A percentile compares a stretch with the other conserved stretches of the same genome.
Conservation (phyloP, 2,888 invertebrate species). For the Trichacis sp. region DNA sequence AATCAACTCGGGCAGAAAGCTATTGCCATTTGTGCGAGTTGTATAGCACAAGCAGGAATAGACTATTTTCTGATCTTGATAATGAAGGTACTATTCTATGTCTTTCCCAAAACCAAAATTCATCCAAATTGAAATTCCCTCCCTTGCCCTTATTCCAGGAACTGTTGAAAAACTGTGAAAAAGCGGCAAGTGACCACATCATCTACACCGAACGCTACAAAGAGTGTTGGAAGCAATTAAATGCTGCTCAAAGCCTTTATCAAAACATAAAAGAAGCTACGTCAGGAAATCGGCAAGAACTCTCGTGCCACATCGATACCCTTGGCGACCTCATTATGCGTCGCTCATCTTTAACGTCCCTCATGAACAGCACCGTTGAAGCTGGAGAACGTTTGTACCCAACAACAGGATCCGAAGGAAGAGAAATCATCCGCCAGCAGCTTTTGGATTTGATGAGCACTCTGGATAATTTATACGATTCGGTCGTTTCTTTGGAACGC, state of each 20-base stretch:
- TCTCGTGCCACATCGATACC: slow-evolving; percentile 78
- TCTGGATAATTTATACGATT: slow-evolving; percentile 85
- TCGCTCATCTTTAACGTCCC: slow-evolving; percentile 79
- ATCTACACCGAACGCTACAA: slow-evolving; percentile 86
- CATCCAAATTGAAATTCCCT: too few relatives aligned
- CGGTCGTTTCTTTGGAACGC: slow-evolving; percentile 81
- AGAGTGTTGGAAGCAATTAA: slow-evolving; percentile 85
- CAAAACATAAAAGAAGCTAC: slow-evolving; percentile 75
- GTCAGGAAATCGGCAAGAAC: slow-evolving; percentile 75
- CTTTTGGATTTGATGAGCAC: slow-evolving; percentile 86
- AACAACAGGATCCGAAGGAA: slow-evolving; percentile 87
- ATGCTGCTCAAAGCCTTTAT: slow-evolving; percentile 80
- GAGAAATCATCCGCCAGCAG: slow-evolving; percentile 86
- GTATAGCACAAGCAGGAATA: too few relatives aligned
- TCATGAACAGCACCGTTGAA: slow-evolving; percentile 88
- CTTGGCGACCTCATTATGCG: slow-evolving; percentile 81
- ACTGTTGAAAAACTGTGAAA: slow-evolving; percentile 91
- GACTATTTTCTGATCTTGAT: too few relatives aligned
- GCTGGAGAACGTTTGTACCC: slow-evolving; percentile 89
- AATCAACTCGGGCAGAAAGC: too few relatives aligned
- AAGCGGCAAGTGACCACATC: slow-evolving; percentile 85
- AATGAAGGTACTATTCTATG: too few relatives aligned
- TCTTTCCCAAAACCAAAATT: too few relatives aligned
- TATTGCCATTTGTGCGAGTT: too few relatives aligned
- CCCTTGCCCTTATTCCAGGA: slow-evolving; percentile 70